A percentile compares a stretch with the other conserved stretches of the same genome.
These are phyloP conservation scores for Silurus asotus DNA, from an alignment of 2,113 vertebrate species.

Conservation along the genomic window DNA sequence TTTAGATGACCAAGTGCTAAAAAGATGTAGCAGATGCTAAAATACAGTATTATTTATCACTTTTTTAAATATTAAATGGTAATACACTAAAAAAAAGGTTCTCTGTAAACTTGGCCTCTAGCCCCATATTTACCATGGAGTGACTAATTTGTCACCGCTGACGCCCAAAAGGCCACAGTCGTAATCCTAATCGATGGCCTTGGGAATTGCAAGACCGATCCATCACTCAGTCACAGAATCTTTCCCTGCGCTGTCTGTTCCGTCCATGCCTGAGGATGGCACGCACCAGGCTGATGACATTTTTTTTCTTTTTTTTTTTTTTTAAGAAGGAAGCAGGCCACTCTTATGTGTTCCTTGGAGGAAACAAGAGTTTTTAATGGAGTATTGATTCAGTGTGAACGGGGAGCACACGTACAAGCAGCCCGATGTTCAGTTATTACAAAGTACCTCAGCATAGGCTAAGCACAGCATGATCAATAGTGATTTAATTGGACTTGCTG, in stretches of 20 bases:
- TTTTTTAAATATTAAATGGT: constrained; percentile 20
- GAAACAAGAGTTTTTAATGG: constrained; percentile 65
- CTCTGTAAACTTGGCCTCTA: constrained; percentile 35
- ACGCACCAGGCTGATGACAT: background rate
- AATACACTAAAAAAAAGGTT: constrained; percentile 25
- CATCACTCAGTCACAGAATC: constrained; percentile 60
- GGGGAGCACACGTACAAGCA: constrained; percentile 62
- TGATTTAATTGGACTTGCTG: constrained; percentile 67
- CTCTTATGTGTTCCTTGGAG: background rate
- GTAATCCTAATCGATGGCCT: constrained; percentile 62
- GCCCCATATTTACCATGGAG: constrained; percentile 47
- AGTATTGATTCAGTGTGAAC: constrained; percentile 73
- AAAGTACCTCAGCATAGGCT: constrained; percentile 58
- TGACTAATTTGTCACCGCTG: constrained; percentile 60
- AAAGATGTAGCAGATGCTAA: background rate
- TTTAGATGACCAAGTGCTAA: background rate
- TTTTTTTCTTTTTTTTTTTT: background rate
- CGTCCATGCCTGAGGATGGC: constrained; percentile 37
- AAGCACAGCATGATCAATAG: constrained; percentile 65
- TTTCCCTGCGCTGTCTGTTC: constrained; percentile 45
- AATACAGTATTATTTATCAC: constrained; percentile 12
- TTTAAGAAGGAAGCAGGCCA: background rate
- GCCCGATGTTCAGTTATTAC: constrained; percentile 62
- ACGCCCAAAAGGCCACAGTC: constrained; percentile 51
- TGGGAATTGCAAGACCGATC: constrained; percentile 54